Evolutionary conservation across 2,888 invertebrate species (phyloP).

Genomic region (Bombyx huttoni): DNA sequence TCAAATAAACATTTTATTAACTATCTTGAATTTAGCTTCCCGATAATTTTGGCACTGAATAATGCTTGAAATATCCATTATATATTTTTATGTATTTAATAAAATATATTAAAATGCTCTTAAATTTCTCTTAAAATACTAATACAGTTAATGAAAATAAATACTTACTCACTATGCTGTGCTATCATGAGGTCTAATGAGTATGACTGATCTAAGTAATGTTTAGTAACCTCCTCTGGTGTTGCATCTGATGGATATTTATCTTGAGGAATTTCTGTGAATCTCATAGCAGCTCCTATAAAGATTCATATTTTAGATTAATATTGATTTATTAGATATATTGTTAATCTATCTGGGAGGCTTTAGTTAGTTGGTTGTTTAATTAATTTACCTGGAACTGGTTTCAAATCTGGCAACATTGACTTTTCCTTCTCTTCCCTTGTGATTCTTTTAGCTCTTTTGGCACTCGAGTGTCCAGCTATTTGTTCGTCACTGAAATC

Average conservation of each 20-base stretch:
- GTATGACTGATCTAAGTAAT: conserved; percentile 87
- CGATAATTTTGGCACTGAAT: too few species aligned
- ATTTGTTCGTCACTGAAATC: conserved; percentile 28
- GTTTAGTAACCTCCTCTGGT: conserved; percentile 87
- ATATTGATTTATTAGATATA: too few species aligned
- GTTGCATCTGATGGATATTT: conserved; percentile 83
- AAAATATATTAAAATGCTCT: too few species aligned
- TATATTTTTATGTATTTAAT: too few species aligned
- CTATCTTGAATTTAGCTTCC: too few species aligned
- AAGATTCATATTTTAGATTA: conserved; percentile 2
- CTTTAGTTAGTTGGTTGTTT: too few species aligned
- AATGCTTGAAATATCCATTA: too few species aligned
- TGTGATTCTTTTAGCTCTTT: conserved; percentile 52
- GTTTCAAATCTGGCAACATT: conserved; percentile 86
- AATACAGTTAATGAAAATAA: not conserved
- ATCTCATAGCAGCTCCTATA: conserved; percentile 84
- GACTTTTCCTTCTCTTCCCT: conserved; percentile 77
- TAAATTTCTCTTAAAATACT: not conserved
- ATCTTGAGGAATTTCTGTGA: conserved; percentile 81
- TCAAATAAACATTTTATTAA: too few species aligned
- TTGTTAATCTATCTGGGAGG: too few species aligned
- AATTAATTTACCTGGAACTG: conserved; percentile 63
- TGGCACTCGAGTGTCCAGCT: conserved; percentile 51
- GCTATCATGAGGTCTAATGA: conserved; percentile 75
- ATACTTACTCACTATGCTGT: conserved; percentile 72